These are phyloP conservation scores for Neodiprion fabricii DNA, from an alignment of 1,140 invertebrate genomes.

Conservation along the genomic window DNA sequence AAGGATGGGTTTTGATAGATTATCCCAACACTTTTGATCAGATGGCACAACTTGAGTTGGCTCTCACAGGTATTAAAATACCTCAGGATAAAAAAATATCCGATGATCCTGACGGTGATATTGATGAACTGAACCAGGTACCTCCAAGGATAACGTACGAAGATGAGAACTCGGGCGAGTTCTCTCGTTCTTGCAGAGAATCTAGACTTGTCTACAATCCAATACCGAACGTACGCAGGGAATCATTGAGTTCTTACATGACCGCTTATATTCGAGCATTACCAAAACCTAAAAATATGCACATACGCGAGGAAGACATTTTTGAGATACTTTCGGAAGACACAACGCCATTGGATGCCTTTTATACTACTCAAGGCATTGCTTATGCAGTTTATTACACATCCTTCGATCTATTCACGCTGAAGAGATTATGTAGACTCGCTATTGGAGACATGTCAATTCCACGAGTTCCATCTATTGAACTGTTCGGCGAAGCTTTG, in stretches of 20 bases:
- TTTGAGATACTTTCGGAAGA: conserved; percentile 56
- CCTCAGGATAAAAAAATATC: conserved; percentile 43
- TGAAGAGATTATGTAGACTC: conserved; percentile 64
- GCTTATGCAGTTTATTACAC: conserved; percentile 66
- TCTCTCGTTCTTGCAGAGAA: conserved; percentile 30
- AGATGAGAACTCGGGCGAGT: conserved; percentile 43
- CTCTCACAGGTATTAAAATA: conserved; percentile 51
- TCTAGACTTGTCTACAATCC: conserved; percentile 61
- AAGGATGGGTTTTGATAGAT: conserved; percentile 69
- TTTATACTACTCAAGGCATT: conserved; percentile 63
- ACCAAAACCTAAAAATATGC: conserved; percentile 52
- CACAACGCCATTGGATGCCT: conserved; percentile 62
- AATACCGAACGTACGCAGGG: conserved; percentile 41
- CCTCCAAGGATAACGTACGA: conserved; percentile 49
- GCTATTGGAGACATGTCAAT: conserved; percentile 60
- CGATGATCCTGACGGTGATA: conserved; percentile 47
- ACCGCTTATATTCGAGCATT: conserved; percentile 63
- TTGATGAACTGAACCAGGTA: conserved; percentile 59
- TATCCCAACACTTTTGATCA: conserved; percentile 66
- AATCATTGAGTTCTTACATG: conserved; percentile 61
- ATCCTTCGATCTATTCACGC: conserved; percentile 58
- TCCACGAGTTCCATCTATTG: conserved; percentile 54
- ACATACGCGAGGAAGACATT: conserved; percentile 49
- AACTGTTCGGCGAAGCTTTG: conserved; percentile 60
- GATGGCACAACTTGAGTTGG: conserved; percentile 64